Percentiles rank a stretch among this genome's conserved stretches.
Evolutionary conservation across 2,797 vertebrate species (phyloP).

Genomic region (Lophius americanus): DNA sequence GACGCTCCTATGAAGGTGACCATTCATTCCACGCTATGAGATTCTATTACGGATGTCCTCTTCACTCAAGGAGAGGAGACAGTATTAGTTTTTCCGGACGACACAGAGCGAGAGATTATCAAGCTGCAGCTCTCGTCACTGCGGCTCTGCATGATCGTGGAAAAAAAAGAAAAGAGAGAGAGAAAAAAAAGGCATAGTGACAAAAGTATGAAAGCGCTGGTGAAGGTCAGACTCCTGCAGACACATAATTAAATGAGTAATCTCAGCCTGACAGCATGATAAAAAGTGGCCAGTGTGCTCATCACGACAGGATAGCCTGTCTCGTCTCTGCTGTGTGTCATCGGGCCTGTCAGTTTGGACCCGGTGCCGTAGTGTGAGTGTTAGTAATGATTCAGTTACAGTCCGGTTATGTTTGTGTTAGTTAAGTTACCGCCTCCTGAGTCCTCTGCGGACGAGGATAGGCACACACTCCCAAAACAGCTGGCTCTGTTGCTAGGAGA

Average conservation of each 20-base stretch:
- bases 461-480: slow-evolving; percentile 61
- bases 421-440: slow-evolving; percentile 48
- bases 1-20: neutral
- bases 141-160: slow-evolving; percentile 3
- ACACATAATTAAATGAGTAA: slow-evolving; percentile 55
- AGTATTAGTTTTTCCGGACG: slow-evolving; percentile 36
- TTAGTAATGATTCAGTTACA: slow-evolving; percentile 28
- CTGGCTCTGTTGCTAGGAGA: slow-evolving; percentile 80
- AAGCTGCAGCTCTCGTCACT: slow-evolving; percentile 21
- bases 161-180: slow-evolving; percentile 5
- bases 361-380: neutral
- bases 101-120: neutral
- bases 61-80: slow-evolving; percentile 19
- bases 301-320: slow-evolving; percentile 8
- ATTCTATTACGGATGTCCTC: slow-evolving; percentile 36
- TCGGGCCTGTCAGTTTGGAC: slow-evolving; percentile 19
- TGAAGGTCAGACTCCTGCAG: slow-evolving; percentile 69
- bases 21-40: slow-evolving; percentile 15
- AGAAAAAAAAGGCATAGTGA: neutral
- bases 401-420: slow-evolving; percentile 27
- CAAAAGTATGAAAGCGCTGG: slow-evolving; percentile 33
- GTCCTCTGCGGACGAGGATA: slow-evolving; percentile 52
- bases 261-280: slow-evolving; percentile 60
- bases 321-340: slow-evolving; percentile 17
- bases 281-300: slow-evolving; percentile 35